phyloP scores from a whole-genome alignment of 2,888 invertebrate genomes.

The Seladonia tumulorum region DNA sequence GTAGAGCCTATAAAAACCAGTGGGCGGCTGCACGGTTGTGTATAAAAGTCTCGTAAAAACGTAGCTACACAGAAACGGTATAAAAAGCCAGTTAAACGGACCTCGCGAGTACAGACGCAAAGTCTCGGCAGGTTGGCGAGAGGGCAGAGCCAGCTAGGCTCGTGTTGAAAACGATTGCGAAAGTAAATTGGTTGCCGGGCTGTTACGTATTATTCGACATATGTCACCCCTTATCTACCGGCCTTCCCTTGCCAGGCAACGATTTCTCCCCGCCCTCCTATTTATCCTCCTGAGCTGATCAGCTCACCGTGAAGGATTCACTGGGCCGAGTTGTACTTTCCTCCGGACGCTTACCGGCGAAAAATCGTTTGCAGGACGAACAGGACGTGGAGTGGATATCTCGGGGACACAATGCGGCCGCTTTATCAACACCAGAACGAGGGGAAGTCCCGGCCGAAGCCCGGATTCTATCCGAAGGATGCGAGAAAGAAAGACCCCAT shows the following conservation, averaged over 20 bases:
- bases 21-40: neutral
- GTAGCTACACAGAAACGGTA: neutral
- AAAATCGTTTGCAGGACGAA: constrained; percentile 65
- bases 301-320: constrained; percentile 64
- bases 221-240: constrained; percentile 59
- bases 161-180: constrained; percentile 27
- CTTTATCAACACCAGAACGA: constrained; percentile 72
- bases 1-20: constrained; percentile 17
- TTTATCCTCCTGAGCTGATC: constrained; percentile 36
- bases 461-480: constrained; percentile 76
- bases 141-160: neutral
- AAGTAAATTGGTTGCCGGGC: constrained; percentile 57
- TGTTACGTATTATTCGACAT: constrained; percentile 65
- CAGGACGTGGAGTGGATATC: constrained; percentile 64
- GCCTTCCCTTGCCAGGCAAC: constrained; percentile 35
- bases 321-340: constrained; percentile 61
- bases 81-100: constrained; percentile 11
- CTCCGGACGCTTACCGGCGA: constrained; percentile 55
- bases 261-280: constrained; percentile 42
- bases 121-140: neutral
- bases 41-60: constrained; percentile 45
- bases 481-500: constrained; percentile 73
- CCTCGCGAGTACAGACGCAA: constrained; percentile 1
- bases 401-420: constrained; percentile 66
- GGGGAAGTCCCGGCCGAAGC: constrained; percentile 68